Base-by-base conservation (phyloP, 2,113 vertebrate species). In the Gobius niger region DNA sequence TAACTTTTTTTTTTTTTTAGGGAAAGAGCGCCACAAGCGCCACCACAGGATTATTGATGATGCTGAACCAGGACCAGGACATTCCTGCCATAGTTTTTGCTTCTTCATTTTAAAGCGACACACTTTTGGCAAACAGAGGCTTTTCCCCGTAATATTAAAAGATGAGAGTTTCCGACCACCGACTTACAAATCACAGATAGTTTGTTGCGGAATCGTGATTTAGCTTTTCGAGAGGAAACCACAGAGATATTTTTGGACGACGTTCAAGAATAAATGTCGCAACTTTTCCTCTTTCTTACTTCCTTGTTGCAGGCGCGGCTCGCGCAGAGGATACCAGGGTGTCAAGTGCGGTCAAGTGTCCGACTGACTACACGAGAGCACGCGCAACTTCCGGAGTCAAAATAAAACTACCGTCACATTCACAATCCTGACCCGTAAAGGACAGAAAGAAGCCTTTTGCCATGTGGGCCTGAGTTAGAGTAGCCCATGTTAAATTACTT, bases 241-340 rank as follows among this genome's bases (percentile, higher is more conserved):
- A 71, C 47, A 47, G 13, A n/a, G 47, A 62, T 70, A 44, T 52
- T 64, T 78, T 24, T 24, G 15, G 16, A n/a, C n/a, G 6, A 8
- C 13, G 24, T 47, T 44, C 46, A n/a, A 19, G 5, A 54, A 54
- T 7, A 18, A 4, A 71, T 90, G 85, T 86, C 85, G 84, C 78
- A 90, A 90, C 47, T 47, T 4, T 52, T 40, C 66, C 9, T 34
- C 24, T 34, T 34, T 34, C 24, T 9, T 52, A 77, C 77, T 88
- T 87, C 78, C 81, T 78, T 3, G 15, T 78, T 62, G 66, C 68
- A 76, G 85, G 87, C n/a, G 87, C 66, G 85, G 88, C 68, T 62
- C 74, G n/a, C 52, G 44, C 56, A n/a, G 18, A 12, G 1, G 18
- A 54, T 7, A 12, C 12, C 53, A 13, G n/a, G 62, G 14, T 1